Evolutionary conservation across 2,888 invertebrate genomes (phyloP), one percentile per base, ranked within the genome.

Genomic region (Yponomeuta cagnagella): DNA sequence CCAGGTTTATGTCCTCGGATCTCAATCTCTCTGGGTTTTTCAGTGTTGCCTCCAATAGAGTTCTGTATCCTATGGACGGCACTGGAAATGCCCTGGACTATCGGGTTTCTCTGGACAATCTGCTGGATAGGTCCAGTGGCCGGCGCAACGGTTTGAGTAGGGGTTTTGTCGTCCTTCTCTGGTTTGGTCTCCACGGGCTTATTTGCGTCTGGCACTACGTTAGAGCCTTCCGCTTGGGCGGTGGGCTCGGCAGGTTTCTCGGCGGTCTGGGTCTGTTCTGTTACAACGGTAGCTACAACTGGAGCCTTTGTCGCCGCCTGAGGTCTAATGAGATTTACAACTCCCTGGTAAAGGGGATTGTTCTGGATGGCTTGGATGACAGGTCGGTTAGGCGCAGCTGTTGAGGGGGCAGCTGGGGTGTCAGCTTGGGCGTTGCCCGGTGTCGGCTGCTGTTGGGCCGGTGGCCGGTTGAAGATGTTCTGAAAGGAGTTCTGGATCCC

Each of bases 21-120:
- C 33, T 66, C 66, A 15, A 76, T 75, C 23, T 82, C 83, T 6
- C 85, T 81, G 0, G 86, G 86, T 70, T 79, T 82, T 58, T 83
- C 85, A 5, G 80, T 78, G 71, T 82, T 81, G 66, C 73, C 79
- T 58, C 52, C 52, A 58, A 84, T 76, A 6, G 78, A 72, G 43
- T 76, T 76, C 72, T 84, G 84, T 73, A 85, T 76, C 71, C 77
- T 81, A 72, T 85, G 81, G 10, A 84, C 82, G 4, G 83, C 80
- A 1, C 77, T 77, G n/a, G 81, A 76, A 15, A 86, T 76, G 3
- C 84, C 82, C 70, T 82, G 79, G 3, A 81, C 80, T 43, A 86
- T 80, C 0, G 84, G 82, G 70, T 81, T 84, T 70, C 78, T 82
- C 73, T 82, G 81, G 12, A 84, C 79, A n/a, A 83, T 79, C 72